Conservation (phyloP, 2,888 invertebrate species). For the Aleiodes alternator region DNA sequence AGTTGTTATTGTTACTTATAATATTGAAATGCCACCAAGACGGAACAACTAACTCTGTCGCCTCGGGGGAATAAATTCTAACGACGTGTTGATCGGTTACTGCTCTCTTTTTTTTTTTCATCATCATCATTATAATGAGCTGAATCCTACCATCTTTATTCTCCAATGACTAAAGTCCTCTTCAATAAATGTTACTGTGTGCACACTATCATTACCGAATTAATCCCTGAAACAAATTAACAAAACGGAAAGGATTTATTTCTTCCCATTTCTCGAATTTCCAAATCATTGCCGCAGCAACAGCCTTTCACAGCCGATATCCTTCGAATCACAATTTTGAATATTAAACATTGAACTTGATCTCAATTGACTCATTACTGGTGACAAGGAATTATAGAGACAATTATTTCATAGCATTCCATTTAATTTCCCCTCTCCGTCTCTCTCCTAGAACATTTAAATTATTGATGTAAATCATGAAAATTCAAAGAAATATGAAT, state of each 20-base stretch:
- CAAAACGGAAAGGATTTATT: constrained; percentile 23
- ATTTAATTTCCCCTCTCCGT: neutral
- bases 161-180: neutral
- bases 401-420: too few relatives aligned
- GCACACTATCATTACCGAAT: neutral
- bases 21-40: constrained; percentile 12
- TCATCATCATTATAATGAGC: neutral
- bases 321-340: constrained; percentile 8
- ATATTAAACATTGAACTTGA: neutral
- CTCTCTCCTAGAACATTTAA: neutral
- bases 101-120: constrained; percentile 11
- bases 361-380: neutral
- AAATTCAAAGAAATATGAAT: neutral
- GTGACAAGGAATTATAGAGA: too few relatives aligned
- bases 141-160: constrained; percentile 5
- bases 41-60: constrained; percentile 37
- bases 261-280: constrained; percentile 7
- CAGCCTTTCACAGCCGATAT: neutral
- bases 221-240: neutral
- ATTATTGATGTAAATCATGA: neutral
- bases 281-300: neutral
- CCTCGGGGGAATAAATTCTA: constrained; percentile 34
- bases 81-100: constrained; percentile 29
- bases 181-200: constrained; percentile 2
- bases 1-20: constrained; percentile 3